phyloP scores from a whole-genome alignment of 2,797 vertebrate species.

The Karalla daura region DNA sequence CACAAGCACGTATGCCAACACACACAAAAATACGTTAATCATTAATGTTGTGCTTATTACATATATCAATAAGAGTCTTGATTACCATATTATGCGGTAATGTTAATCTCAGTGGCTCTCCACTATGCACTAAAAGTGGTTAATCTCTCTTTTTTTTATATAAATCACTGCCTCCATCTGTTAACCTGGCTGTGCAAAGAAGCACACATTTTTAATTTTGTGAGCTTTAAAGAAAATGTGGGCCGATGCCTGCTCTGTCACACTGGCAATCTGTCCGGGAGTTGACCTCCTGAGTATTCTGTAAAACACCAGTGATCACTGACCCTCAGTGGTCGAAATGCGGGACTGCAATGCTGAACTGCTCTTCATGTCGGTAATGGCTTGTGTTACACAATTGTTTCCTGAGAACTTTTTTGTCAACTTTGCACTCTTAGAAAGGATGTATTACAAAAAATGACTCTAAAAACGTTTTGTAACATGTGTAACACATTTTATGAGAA shows the following conservation, averaged over 20 bases:
- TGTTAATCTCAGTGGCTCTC: neutral
- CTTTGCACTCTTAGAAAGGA: no score
- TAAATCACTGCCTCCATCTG: neutral
- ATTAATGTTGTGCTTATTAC: neutral
- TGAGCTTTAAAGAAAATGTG: neutral
- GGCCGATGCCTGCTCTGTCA: neutral
- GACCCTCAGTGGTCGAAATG: constrained; percentile 9
- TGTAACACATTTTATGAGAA: no score
- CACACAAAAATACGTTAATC: neutral
- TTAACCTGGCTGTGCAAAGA: neutral
- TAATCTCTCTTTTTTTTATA: neutral
- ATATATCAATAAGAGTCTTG: no score
- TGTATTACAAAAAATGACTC: no score
- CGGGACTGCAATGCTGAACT: neutral
- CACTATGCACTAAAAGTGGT: neutral
- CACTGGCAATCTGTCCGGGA: neutral
- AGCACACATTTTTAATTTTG: neutral
- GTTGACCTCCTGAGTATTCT: neutral
- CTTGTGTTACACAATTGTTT: neutral
- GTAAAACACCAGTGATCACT: neutral
- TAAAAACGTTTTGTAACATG: no score
- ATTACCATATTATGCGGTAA: neutral
- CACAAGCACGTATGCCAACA: neutral
- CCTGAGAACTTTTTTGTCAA: neutral
- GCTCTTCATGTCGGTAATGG: neutral